Conservation (phyloP, 2,888 invertebrate genomes). For the Nectonema munidae region DNA sequence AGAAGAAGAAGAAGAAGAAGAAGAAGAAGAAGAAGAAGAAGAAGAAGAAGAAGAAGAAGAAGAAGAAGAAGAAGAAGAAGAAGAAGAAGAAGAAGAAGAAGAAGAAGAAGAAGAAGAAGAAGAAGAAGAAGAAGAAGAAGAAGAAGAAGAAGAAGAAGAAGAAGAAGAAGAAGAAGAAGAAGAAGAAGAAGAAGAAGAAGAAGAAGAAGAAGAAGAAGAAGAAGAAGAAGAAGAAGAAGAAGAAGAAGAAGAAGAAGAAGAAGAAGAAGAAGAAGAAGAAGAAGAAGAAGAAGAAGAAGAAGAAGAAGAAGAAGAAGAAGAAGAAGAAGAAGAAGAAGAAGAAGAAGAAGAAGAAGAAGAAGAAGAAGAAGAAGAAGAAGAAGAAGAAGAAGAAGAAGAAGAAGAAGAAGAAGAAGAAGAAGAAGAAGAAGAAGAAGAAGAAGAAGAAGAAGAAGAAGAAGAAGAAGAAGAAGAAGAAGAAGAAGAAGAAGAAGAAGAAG, state of each 20-base stretch:
- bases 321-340: slow-evolving; percentile 5
- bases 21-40: slow-evolving; percentile 5
- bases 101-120: slow-evolving; percentile 5
- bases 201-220: slow-evolving; percentile 5
- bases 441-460: slow-evolving; percentile 5
- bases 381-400: slow-evolving; percentile 5
- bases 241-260: slow-evolving; percentile 5
- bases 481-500: slow-evolving; percentile 5
- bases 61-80: slow-evolving; percentile 5
- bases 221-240: slow-evolving; percentile 5
- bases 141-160: slow-evolving; percentile 5
- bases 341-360: slow-evolving; percentile 5
- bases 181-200: slow-evolving; percentile 5
- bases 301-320: slow-evolving; percentile 5
- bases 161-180: slow-evolving; percentile 5
- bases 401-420: slow-evolving; percentile 5
- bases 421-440: slow-evolving; percentile 5
- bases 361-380: slow-evolving; percentile 5
- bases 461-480: slow-evolving; percentile 5
- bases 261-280: slow-evolving; percentile 5
- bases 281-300: slow-evolving; percentile 5
- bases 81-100: slow-evolving; percentile 5
- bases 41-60: slow-evolving; percentile 5
- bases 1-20: slow-evolving; percentile 5
- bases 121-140: slow-evolving; percentile 5